These are phyloP conservation scores for Istiophorus platypterus DNA, from an alignment of 2,113 vertebrate genomes.

Conservation along the genomic window DNA sequence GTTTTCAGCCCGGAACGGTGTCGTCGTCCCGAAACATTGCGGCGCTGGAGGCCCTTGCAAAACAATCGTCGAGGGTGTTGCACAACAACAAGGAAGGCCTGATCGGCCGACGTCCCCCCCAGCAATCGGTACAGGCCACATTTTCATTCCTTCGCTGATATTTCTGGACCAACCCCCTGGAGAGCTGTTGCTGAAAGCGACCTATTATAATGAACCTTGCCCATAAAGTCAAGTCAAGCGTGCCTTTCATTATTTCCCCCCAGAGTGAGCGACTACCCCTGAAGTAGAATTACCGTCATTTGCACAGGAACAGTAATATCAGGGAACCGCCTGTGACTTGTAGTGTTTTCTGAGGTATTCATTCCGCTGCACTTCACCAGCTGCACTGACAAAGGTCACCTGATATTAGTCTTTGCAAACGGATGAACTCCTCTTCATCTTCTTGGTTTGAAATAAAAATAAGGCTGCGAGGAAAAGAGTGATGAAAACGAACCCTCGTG, in stretches of 20 bases:
- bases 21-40: background rate
- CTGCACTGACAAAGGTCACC: too few relatives aligned
- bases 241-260: background rate
- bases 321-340: background rate
- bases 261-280: background rate
- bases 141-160: background rate
- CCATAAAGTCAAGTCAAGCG: conserved; percentile 2
- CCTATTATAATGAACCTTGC: background rate
- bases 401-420: too few relatives aligned
- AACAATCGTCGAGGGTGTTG: conserved; percentile 4
- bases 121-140: background rate
- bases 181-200: background rate
- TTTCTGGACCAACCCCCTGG: conserved; percentile 12
- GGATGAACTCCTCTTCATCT: too few relatives aligned
- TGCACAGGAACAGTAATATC: background rate
- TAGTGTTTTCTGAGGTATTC: background rate
- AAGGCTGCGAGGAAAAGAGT: too few relatives aligned
- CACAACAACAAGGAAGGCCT: background rate
- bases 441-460: too few relatives aligned
- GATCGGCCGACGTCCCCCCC: background rate
- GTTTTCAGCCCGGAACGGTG: background rate
- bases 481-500: too few relatives aligned
- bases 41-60: conserved; percentile 1
- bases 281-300: background rate
- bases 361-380: background rate